These are phyloP conservation scores for Accipiter virgatus DNA, from an alignment of 2,113 vertebrate genomes.

Conservation along the genomic window DNA sequence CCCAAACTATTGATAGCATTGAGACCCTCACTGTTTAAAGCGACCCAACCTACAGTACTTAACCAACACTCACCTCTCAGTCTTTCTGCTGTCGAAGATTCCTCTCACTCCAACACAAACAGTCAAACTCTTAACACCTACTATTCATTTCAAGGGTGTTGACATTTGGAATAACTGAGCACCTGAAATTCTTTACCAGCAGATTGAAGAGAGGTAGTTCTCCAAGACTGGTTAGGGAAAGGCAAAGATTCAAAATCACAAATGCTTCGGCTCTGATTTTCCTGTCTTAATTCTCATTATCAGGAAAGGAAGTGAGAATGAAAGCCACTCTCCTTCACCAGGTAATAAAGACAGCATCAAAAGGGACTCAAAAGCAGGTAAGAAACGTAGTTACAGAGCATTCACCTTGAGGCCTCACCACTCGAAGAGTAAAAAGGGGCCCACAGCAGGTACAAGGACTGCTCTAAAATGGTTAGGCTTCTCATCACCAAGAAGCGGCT, in stretches of 20 bases:
- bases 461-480: neutral
- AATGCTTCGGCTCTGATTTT: neutral
- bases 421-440: neutral
- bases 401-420: neutral
- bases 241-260: neutral
- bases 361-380: neutral
- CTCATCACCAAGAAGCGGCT: neutral
- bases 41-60: accelerated
- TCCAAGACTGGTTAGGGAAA: neutral
- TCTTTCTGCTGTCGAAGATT: neutral
- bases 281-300: neutral
- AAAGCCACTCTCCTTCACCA: neutral
- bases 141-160: neutral
- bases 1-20: neutral
- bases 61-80: neutral
- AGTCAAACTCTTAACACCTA: neutral
- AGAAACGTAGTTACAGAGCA: neutral
- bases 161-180: neutral
- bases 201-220: neutral
- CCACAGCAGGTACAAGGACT: neutral
- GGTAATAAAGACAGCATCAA: neutral
- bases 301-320: neutral
- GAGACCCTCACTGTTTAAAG: neutral
- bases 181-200: neutral
- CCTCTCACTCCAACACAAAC: neutral